These are phyloP conservation scores for Perithous albicinctus DNA, from an alignment of 2,888 invertebrate species.

Conservation along the genomic window DNA sequence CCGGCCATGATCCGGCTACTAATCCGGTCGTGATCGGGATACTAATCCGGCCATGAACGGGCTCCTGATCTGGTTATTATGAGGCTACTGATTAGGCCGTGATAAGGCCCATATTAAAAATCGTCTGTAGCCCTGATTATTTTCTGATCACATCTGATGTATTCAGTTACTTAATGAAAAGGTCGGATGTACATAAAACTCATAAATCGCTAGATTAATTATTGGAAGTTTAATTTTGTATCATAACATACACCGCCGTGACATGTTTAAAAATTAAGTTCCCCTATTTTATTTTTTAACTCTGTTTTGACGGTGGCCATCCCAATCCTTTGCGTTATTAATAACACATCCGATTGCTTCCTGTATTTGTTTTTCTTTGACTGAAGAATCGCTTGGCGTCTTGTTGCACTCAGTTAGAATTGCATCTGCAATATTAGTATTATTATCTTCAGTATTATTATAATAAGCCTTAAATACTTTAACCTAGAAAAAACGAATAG, in stretches of 20 bases:
- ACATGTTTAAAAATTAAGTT: too few species aligned
- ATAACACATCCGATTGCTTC: neutral
- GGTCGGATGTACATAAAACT: neutral
- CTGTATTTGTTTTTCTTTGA: constrained; percentile 1
- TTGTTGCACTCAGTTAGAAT: neutral
- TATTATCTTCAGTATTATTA: neutral
- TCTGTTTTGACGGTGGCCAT: constrained; percentile 2
- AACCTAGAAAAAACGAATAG: neutral
- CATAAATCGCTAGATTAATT: neutral
- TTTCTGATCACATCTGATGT: too few species aligned
- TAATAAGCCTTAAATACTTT: neutral
- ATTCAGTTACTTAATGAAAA: neutral
- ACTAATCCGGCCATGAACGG: too few species aligned
- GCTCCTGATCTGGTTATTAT: too few species aligned
- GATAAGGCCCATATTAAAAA: too few species aligned
- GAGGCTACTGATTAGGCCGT: too few species aligned
- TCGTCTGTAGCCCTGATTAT: too few species aligned
- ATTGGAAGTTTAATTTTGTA: neutral
- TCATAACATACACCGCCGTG: too few species aligned
- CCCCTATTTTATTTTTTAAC: neutral
- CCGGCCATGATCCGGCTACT: too few species aligned
- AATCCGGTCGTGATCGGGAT: too few species aligned
- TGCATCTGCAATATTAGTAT: neutral
- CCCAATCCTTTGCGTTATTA: constrained; percentile 7
- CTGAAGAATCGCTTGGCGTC: neutral